Base-by-base conservation (phyloP, 2,113 vertebrate genomes). In the Sporophila hypoxantha region DNA sequence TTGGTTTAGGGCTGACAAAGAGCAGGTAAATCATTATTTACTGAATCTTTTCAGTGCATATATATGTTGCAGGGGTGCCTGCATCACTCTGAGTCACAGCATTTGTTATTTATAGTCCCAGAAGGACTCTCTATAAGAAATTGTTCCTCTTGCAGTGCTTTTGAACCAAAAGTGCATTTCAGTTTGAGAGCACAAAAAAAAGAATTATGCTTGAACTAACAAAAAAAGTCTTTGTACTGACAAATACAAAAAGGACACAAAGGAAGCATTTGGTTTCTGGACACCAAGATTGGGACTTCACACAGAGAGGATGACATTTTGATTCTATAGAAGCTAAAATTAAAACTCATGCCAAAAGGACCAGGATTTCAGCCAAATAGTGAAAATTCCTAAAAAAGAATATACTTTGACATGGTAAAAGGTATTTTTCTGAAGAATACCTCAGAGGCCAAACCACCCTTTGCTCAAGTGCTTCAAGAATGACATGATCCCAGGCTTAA, bases 31-130 rank as follows among this genome's bases (percentile, higher is more conserved):
- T 80, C 4, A 65, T 60, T 82, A 88, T 80, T 87, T 92, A 86
- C 62, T 70, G 75, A 92, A 79, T 74, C 74, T 88, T 52, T 88
- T 56, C 70, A 61, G 60, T 22, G 29, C 36, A 77, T 7, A 3
- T 68, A 19, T 42, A 69, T 46, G 68, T 79, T 80, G 64, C 62
- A 92, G 79, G 56, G 41, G 36, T 83, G 69, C 61, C 67, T 84
- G 67, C 16, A 0, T 87, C 81, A 85, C 34, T 87, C 55, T 13
- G 2, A 92, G 49, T 76, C 74, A 91, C 36, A 69, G 46, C 76
- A 93, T 76, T 90, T 90, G 88, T 91, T 94, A 94, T 95, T 93
- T 93, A 94, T 67, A 74, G 52, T 68, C 78, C 81, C 76, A 79
- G 71, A 82, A 90, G 71, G 21, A 76, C 0, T 6, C 36, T 87